phyloP scores from a whole-genome alignment of 2,888 invertebrate species.

The Cantharis rufa region DNA sequence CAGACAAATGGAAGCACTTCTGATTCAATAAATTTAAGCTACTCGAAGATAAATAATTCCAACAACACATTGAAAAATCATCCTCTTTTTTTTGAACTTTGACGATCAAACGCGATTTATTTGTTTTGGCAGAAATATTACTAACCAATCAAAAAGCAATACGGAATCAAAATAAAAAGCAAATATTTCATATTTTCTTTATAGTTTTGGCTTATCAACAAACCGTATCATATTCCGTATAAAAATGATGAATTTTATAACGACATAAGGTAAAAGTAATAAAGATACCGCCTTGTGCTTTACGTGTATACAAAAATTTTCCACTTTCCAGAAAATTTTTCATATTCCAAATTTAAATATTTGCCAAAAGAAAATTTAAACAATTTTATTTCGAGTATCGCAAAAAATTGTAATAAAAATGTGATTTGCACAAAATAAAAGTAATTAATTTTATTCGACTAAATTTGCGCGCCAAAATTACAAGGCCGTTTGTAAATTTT shows the following conservation, averaged over 20 bases:
- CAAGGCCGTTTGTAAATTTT: background rate
- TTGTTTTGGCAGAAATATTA: background rate
- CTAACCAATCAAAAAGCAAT: background rate
- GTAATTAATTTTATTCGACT: background rate
- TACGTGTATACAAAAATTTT: background rate
- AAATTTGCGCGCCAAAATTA: background rate
- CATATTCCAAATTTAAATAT: background rate
- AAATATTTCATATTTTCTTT: background rate
- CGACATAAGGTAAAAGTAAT: background rate
- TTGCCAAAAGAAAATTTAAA: background rate
- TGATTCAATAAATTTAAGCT: background rate
- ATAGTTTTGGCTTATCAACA: background rate
- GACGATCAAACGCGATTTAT: background rate
- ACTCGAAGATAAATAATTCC: background rate
- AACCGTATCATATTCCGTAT: background rate
- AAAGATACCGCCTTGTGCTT: background rate
- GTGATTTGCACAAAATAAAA: background rate
- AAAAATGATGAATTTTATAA: background rate
- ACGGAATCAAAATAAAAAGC: background rate
- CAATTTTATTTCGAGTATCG: background rate
- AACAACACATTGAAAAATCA: background rate
- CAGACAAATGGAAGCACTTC: background rate
- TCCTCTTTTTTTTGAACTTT: background rate
- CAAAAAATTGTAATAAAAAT: background rate
- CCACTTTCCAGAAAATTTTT: background rate